Base-by-base conservation (phyloP, 2,888 invertebrate species). In the Andricus quercusramuli region DNA sequence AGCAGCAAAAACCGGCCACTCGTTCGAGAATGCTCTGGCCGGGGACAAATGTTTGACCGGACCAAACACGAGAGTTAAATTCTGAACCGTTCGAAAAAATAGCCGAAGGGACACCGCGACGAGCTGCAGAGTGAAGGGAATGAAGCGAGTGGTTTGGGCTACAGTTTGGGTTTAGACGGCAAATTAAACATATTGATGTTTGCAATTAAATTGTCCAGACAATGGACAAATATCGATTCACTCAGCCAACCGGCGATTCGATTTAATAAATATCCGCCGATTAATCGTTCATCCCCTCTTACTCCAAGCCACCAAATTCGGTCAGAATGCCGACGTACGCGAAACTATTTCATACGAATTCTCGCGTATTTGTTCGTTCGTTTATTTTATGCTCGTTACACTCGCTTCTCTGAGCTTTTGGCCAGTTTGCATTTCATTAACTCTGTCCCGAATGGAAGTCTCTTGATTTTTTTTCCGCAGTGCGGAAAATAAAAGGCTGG, bases 171-270 rank as follows among this genome's bases (percentile, higher is more conserved):
- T 66, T 78, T 78, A 78, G 78, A 79, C 80, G 79, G 80, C 81
- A 84, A 84, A 82, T 81, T 74, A 82, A 91, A 90, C 90, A 89
- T 90, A 91, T 91, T 91, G 90, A 90, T 90, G 89, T 90, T 91
- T 89, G 89, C 89, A 91, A 91, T 91, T 90, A 91, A 91, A 91
- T 89, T 86, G 88, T 81, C 86, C 90, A 91, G 90, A 91, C 91
- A 90, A 90, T 90, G 88, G 89, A 90, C 91, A 91, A 91, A 91
- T 88, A 91, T 85, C 87, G 89, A 89, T 89, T 88, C 88, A 87
- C 84, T 84, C 86, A 83, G 80, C 41, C 83, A 80, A 78, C 59
- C 82, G 81, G 65, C 85, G 85, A 87, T 89, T 88, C 89, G 88
- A 90, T 90, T 90, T 90, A 90, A 91, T 91, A 90, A 91, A 91